phyloP scores from a whole-genome alignment of 2,113 vertebrate genomes.

The Mirza zaza region DNA sequence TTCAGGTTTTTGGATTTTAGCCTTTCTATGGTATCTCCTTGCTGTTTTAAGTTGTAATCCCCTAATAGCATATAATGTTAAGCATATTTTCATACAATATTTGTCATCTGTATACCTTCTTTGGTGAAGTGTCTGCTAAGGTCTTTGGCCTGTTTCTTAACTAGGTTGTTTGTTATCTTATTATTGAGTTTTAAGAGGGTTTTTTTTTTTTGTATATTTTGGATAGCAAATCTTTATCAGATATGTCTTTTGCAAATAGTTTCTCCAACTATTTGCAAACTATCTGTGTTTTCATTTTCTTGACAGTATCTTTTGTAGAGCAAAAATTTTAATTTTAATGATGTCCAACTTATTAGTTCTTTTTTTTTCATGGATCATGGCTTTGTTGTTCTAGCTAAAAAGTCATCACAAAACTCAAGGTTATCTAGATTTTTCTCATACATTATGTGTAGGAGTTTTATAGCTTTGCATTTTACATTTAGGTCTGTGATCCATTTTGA shows the following conservation, averaged over 20 bases:
- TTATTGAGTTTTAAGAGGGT: not conserved
- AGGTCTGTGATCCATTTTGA: not conserved
- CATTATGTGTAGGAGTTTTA: not conserved
- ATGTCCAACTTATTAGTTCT: not conserved
- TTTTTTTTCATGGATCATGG: not conserved
- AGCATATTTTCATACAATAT: not conserved
- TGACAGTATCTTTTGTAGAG: not conserved
- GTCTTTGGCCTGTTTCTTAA: not conserved
- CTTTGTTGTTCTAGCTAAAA: not conserved
- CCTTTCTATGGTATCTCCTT: not conserved
- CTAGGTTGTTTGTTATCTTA: not conserved
- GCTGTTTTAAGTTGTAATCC: not conserved
- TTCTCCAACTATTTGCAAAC: not conserved
- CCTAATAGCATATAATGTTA: not conserved
- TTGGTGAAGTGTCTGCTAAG: not conserved
- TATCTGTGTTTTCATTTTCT: not conserved
- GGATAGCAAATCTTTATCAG: not conserved
- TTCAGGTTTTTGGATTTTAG: not conserved
- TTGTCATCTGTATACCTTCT: not conserved
- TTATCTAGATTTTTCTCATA: not conserved
- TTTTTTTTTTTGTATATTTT: not conserved
- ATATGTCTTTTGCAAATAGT: not conserved
- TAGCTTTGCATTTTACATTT: not conserved
- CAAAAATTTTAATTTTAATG: not conserved
- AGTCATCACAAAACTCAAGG: not conserved